Evolutionary conservation across 2,888 invertebrate genomes (phyloP), one percentile per base, ranked within the genome.

Genomic region (Ernsta delagoae): DNA sequence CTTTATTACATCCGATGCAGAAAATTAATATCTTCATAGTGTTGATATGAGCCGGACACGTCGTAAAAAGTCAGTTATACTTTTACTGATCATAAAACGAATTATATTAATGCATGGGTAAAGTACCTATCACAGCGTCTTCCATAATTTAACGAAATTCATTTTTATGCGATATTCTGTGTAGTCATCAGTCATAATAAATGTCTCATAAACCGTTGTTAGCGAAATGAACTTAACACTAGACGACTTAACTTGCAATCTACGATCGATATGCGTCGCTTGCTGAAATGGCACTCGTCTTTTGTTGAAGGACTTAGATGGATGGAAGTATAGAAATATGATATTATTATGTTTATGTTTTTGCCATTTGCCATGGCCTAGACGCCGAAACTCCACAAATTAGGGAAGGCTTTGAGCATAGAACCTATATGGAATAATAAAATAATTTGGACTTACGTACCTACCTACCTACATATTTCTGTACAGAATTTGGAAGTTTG

Each of bases 11-110:
- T 61, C 36, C 45, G 16, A 31, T 77, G n/a, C 70, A 77, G 77
- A 78, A 78, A 82, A 86, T 81, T 87, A 86, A 84, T 86, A 88
- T 83, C 78, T 75, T 70, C 73, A 72, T 74, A 75, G 75, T 75
- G 81, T 73, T 73, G 72, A 76, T 79, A 7, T 41, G 8, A 41
- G 7, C 41, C 74, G 81, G 83, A 87, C 86, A 83, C 77, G 77
- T 79, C 83, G 78, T 89, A 87, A 89, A 89, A 86, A 75, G 74
- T 72, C 75, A 81, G 80, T 88, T 83, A 88, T 86, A 81, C 80
- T 84, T 86, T 85, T 83, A 85, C 79, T 80, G 79, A 74, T 77
- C 78, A 83, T 89, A 89, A 88, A 80, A 73, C 75, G 79, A 83
- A 80, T 82, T 81, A 82, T 83, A 84, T 85, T 84, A 83, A 82